Percentiles rank a stretch among this genome's conserved stretches.
These are phyloP conservation scores for Tetragnatha versicolor DNA, from an alignment of 1,140 invertebrate species.

Conservation along the genomic window DNA sequence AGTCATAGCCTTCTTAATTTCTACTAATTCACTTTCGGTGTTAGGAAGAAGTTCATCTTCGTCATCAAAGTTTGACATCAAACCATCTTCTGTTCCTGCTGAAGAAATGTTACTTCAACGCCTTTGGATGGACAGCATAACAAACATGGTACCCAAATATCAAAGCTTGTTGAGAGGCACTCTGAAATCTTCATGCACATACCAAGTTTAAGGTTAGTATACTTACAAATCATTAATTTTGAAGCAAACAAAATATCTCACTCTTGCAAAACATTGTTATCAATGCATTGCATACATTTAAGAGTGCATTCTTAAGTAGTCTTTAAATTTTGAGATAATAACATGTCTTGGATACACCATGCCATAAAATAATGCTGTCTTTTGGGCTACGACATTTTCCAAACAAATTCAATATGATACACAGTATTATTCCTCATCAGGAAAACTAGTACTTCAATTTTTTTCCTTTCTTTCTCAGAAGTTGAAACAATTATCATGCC, in stretches of 20 bases:
- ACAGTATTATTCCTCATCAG: too few relatives aligned
- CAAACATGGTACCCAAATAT: constrained; percentile 24
- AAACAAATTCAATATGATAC: too few relatives aligned
- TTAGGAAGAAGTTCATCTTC: constrained; percentile 32
- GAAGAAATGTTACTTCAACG: constrained; percentile 42
- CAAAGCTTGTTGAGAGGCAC: neutral
- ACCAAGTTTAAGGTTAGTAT: constrained; percentile 8
- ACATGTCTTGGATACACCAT: too few relatives aligned
- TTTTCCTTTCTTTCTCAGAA: too few relatives aligned
- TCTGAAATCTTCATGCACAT: constrained; percentile 27
- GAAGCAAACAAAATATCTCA: neutral
- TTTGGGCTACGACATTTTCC: too few relatives aligned
- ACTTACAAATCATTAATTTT: constrained; percentile 11
- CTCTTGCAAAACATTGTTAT: too few relatives aligned
- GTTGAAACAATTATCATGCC: too few relatives aligned
- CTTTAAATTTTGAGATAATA: too few relatives aligned
- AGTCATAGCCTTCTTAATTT: constrained; percentile 33
- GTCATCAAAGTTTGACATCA: constrained; percentile 42
- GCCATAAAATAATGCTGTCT: too few relatives aligned
- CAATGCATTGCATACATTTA: too few relatives aligned
- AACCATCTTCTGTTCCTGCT: constrained; percentile 55
- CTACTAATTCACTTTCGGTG: constrained; percentile 29
- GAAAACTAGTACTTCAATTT: too few relatives aligned
- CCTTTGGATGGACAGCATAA: constrained; percentile 29
- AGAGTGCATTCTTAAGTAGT: too few relatives aligned